A percentile compares a stretch with the other conserved stretches of the same genome.
These are phyloP conservation scores for Cryptomyrus ogoouensis DNA, from an alignment of 2,113 vertebrate genomes.

Conservation along the genomic window DNA sequence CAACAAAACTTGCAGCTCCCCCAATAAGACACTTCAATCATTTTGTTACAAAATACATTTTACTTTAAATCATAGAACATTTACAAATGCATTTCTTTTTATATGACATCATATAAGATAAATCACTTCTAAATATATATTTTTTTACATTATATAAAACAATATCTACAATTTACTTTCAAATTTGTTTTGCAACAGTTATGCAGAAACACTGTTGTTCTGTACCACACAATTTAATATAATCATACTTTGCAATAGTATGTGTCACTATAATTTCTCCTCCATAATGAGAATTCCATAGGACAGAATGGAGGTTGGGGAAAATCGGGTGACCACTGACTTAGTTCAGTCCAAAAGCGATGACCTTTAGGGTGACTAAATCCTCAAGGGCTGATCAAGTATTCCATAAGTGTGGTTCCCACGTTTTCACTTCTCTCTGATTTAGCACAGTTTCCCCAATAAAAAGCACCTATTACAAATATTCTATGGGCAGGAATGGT, in stretches of 20 bases:
- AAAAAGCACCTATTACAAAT: conserved; percentile 17
- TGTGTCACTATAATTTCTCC: conserved; percentile 32
- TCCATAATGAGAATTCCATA: conserved; percentile 31
- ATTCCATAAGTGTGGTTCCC: conserved; percentile 36
- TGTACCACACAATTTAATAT: conserved; percentile 43
- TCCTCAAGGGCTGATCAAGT: conserved; percentile 27
- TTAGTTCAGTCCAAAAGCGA: conserved; percentile 29
- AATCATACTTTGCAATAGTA: conserved; percentile 37
- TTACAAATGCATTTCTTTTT: conserved; percentile 53
- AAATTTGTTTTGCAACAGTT: conserved; percentile 47
- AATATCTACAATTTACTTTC: conserved; percentile 52
- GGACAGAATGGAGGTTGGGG: conserved; percentile 33
- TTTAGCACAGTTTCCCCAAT: neutral
- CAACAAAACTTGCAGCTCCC: conserved; percentile 46
- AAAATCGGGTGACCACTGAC: conserved; percentile 21
- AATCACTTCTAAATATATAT: conserved; percentile 55
- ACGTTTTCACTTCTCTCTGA: conserved; percentile 28
- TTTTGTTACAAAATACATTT: conserved; percentile 68
- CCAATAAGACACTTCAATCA: conserved; percentile 67
- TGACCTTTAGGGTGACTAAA: neutral
- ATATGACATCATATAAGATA: conserved; percentile 65
- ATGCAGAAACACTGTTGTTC: conserved; percentile 51
- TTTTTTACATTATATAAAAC: conserved; percentile 61
- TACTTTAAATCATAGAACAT: conserved; percentile 63
- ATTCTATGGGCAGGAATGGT: neutral